phyloP scores from a whole-genome alignment of 2,113 vertebrate genomes.

The Potamarius usumacintae region DNA sequence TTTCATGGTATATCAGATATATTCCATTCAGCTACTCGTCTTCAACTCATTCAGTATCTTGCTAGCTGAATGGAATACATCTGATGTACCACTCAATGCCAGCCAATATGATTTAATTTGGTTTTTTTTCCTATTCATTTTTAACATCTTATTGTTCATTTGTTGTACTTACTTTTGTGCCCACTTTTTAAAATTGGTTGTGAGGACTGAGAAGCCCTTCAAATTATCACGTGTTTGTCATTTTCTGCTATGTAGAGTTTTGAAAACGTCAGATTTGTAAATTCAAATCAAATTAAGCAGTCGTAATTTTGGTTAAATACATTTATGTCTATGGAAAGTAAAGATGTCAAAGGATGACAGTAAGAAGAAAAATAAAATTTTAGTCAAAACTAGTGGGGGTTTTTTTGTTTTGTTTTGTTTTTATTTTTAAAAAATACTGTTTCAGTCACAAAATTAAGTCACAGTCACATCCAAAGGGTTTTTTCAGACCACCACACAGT shows the following conservation, averaged over 20 bases:
- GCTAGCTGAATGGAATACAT: no score
- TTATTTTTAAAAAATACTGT: background rate
- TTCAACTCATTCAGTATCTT: no score
- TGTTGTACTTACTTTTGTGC: background rate
- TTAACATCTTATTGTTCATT: background rate
- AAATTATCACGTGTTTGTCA: background rate
- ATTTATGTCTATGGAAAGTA: background rate
- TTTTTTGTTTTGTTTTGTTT: background rate
- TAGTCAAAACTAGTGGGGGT: background rate
- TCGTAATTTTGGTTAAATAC: background rate
- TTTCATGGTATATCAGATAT: no score
- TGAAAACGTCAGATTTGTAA: background rate
- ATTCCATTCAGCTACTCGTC: no score
- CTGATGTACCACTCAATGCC: no score
- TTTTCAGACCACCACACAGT: background rate
- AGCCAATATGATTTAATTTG: no score
- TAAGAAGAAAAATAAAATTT: background rate
- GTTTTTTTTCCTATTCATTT: background rate
- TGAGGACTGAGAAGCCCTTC: background rate
- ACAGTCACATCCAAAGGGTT: background rate
- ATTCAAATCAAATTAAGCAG: background rate
- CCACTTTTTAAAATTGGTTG: background rate
- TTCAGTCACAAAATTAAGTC: background rate
- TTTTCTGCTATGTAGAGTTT: background rate
- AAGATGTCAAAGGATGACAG: background rate